These are phyloP conservation scores for Pteropus rufus DNA, from an alignment of 2,797 vertebrate genomes.

Conservation along the genomic window DNA sequence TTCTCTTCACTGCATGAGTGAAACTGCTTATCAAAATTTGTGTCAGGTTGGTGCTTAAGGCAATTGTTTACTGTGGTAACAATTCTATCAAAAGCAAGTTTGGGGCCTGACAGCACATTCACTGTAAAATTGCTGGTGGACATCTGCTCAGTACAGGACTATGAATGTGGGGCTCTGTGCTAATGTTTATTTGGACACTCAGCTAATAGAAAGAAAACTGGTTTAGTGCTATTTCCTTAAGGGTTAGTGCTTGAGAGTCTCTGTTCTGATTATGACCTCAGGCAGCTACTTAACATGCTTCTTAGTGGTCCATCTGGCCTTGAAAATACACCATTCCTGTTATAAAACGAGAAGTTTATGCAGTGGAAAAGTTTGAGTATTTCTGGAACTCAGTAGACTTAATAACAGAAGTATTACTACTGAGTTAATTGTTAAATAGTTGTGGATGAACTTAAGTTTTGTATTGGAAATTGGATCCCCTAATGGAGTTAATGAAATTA, in stretches of 20 bases:
- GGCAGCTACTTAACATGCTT: not conserved
- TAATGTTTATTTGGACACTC: not conserved
- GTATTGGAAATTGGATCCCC: conserved; percentile 16
- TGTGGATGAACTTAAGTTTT: not conserved
- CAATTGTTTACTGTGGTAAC: not conserved
- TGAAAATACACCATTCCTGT: not conserved
- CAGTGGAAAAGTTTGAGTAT: not conserved
- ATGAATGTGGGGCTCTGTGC: not conserved
- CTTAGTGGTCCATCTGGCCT: not conserved
- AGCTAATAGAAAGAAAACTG: not conserved
- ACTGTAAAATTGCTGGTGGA: not conserved
- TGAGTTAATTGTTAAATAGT: not conserved
- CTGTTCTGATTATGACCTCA: not conserved
- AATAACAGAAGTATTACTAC: not conserved
- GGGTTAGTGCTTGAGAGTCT: not conserved
- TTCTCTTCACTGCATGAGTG: not conserved
- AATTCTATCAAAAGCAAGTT: not conserved
- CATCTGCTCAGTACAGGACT: not conserved
- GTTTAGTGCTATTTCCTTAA: not conserved
- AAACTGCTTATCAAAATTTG: not conserved
- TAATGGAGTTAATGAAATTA: conserved; percentile 37
- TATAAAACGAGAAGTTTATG: not conserved
- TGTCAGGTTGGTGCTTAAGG: not conserved
- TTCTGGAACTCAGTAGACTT: not conserved
- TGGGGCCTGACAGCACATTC: not conserved